Conservation (phyloP, 2,888 invertebrate species). For the Andrena camellia region DNA sequence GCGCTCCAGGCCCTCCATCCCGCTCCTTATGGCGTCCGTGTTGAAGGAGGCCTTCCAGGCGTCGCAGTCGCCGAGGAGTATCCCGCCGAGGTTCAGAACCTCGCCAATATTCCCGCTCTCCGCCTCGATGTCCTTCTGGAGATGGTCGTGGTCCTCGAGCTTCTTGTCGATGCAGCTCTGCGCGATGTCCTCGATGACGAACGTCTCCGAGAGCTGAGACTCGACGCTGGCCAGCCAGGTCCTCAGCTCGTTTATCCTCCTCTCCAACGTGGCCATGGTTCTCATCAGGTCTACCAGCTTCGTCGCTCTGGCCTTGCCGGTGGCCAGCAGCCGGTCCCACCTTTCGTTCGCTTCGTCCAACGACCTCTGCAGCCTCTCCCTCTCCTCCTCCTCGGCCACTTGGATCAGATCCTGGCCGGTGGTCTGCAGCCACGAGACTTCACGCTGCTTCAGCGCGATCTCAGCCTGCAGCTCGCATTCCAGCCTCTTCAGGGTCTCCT, state of each 20-base stretch:
- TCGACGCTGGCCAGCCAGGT: conserved; percentile 91
- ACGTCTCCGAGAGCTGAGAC: conserved; percentile 88
- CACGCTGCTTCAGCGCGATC: conserved; percentile 91
- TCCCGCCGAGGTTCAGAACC: conserved; percentile 92
- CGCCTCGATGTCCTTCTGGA: conserved; percentile 91
- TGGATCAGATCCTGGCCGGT: conserved; percentile 89
- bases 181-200: conserved; percentile 89
- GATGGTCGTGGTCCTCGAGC: conserved; percentile 90
- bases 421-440: conserved; percentile 91
- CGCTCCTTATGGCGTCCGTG: conserved; percentile 88
- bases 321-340: conserved; percentile 89
- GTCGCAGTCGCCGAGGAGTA: conserved; percentile 91
- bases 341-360: conserved; percentile 88
- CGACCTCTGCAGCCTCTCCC: conserved; percentile 86
- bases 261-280: conserved; percentile 90
- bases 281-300: conserved; percentile 91
- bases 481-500: conserved; percentile 90
- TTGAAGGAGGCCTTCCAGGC: conserved; percentile 90
- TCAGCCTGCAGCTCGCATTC: conserved; percentile 92
- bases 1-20: conserved; percentile 90
- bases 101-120: conserved; percentile 93
- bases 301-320: conserved; percentile 89
- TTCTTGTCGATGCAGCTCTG: conserved; percentile 89
- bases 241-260: conserved; percentile 90
- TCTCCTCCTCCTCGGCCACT: conserved; percentile 88